Base-by-base conservation (phyloP, 2,113 vertebrate species). In the Cephalopterus ornatus region DNA sequence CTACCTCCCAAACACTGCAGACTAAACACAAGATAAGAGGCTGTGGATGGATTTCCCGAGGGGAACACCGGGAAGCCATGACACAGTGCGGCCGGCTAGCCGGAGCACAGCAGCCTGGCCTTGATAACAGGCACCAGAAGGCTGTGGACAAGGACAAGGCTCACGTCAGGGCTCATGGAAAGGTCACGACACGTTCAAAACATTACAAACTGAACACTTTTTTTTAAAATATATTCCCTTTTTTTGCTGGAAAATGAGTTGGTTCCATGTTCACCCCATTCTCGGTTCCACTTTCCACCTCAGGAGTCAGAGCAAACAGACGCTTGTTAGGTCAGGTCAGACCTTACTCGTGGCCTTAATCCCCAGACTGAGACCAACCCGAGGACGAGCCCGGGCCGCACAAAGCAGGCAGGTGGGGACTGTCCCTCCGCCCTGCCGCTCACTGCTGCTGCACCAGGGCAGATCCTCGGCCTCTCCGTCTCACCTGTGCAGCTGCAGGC, bases 361-460 rank as follows among this genome's bases (percentile, higher is more conserved):
- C 39, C 44, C 35, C 42, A 41, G 39, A 2, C 28, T 27, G 53
- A 76, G 91, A 41, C 19, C 21, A 41, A 67, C 4, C 14, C 9
- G 0, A 0, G 5, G 46, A 32, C 0, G 1, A 70, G n/a, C 62
- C 1, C 0, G 0, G 63, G 27, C n/a, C 59, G 63, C 4, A 6
- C 3, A 18, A 26, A 61, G 65, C 2, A 4, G 67, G 35, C 32
- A 18, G 14, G 9, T 9, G 21, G 55, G 76, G 67, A 72, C 66
- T 26, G 3, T 53, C 72, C 72, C 27, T 7, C 77, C 35, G 6
- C 66, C 37, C 42, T 28, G 71, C 47, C 62, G 6, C 46, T 13
- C 9, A 8, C 80, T 58, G 75, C 44, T 17, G 65, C 30, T 1
- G 0, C 85, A 35, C 72, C 5, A 2, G 9, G 28, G 42, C 55